These are phyloP conservation scores for Chromoteleia sp. DNA, from an alignment of 2,888 invertebrate genomes.

Conservation along the genomic window DNA sequence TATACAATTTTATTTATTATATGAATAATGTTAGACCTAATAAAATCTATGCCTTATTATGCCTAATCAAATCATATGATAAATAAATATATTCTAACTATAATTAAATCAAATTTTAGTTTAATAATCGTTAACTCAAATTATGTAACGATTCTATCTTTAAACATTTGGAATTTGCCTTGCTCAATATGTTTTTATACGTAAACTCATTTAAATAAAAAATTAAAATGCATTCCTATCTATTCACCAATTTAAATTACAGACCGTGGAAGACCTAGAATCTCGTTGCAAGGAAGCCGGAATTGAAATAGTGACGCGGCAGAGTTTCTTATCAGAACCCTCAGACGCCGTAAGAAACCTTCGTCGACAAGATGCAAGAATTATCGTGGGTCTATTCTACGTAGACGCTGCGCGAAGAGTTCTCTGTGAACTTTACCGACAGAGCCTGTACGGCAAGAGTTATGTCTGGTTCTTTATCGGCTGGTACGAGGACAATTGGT, in stretches of 20 bases:
- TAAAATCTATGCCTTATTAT: too few species aligned
- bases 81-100: too few species aligned
- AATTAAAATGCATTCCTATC: too few species aligned
- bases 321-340: slow-evolving; percentile 98
- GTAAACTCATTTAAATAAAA: background rate
- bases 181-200: too few species aligned
- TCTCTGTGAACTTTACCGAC: slow-evolving; percentile 98
- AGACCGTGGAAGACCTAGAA: slow-evolving; percentile 99
- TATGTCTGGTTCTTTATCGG: slow-evolving; percentile 99
- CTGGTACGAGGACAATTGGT: slow-evolving; percentile 99
- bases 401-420: slow-evolving; percentile 98
- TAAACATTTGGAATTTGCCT: too few species aligned
- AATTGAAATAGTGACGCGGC: slow-evolving; percentile 98
- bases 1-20: too few species aligned
- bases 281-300: slow-evolving; percentile 95
- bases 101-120: too few species aligned
- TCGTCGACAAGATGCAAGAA: slow-evolving; percentile 97
- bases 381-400: slow-evolving; percentile 99
- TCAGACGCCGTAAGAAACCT: slow-evolving; percentile 98
- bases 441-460: slow-evolving; percentile 96
- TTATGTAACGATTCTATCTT: too few species aligned
- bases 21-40: too few species aligned
- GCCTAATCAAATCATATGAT: too few species aligned
- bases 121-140: too few species aligned
- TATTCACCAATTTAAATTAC: slow-evolving; percentile 69